Percentiles rank a stretch among this genome's conserved stretches.
Evolutionary conservation across 1,140 invertebrate species (phyloP).

Genomic region (Orius laevigatus): DNA sequence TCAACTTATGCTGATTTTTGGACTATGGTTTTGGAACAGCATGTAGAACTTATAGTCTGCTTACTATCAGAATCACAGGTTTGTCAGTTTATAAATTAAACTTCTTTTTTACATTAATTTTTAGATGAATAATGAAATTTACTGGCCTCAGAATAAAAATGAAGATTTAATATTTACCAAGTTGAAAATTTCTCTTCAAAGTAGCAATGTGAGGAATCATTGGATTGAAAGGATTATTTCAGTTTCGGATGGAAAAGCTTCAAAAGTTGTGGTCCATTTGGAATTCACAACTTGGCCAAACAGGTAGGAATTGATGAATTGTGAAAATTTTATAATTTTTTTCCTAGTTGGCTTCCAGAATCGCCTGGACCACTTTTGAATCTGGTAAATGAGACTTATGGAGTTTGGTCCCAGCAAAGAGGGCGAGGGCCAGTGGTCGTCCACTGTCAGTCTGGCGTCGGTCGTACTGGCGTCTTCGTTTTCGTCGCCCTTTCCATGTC

Average conservation of each 20-base stretch:
- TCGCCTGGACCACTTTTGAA: conserved; percentile 34
- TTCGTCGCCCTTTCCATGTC: conserved; percentile 37
- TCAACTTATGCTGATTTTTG: conserved; percentile 61
- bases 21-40: conserved; percentile 71
- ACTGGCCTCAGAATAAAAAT: conserved; percentile 58
- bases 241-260: conserved; percentile 38
- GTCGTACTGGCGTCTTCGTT: conserved; percentile 48
- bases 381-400: conserved; percentile 40
- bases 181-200: conserved; percentile 48
- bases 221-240: conserved; percentile 58
- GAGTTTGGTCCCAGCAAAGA: conserved; percentile 42
- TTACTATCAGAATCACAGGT: conserved; percentile 56
- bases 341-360: conserved; percentile 41
- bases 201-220: conserved; percentile 41
- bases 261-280: conserved; percentile 53
- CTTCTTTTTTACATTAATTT: conserved; percentile 16
- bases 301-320: conserved; percentile 37
- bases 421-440: conserved; percentile 43
- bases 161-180: conserved; percentile 36
- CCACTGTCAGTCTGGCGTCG: conserved; percentile 48
- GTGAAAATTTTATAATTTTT: too few species aligned
- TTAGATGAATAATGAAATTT: conserved; percentile 47
- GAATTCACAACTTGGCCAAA: conserved; percentile 75
- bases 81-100: too few species aligned
- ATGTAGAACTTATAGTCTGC: conserved; percentile 62